phyloP scores from a whole-genome alignment of 1,140 invertebrate species.

The Drosophila littoralis region DNA sequence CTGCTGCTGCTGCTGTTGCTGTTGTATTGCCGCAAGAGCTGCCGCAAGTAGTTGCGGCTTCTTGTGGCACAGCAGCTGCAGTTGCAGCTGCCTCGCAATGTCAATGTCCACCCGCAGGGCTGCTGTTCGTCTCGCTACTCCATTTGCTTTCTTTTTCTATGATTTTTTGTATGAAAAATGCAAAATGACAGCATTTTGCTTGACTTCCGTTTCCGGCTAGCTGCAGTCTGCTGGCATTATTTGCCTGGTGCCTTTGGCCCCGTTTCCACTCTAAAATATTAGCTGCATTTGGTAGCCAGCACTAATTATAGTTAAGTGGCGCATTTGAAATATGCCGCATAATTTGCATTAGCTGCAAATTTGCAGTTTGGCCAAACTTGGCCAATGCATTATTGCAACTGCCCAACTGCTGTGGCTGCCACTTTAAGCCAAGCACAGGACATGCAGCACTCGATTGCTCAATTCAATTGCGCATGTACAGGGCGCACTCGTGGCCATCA shows the following conservation, averaged over 20 bases:
- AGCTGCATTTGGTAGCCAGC: constrained; percentile 43
- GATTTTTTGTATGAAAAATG: constrained; percentile 42
- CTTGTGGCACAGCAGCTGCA: constrained; percentile 16
- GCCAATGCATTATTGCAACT: constrained; percentile 9
- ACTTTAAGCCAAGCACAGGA: constrained; percentile 3
- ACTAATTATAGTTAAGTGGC: constrained; percentile 63
- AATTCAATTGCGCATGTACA: constrained; percentile 15
- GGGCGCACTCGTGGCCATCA: constrained; percentile 7
- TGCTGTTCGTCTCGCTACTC: not conserved
- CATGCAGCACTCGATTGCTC: constrained; percentile 23
- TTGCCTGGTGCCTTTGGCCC: constrained; percentile 39
- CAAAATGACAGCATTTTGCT: constrained; percentile 70
- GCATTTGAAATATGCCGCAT: constrained; percentile 47
- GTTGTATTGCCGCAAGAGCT: constrained; percentile 41
- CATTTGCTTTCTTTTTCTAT: not conserved
- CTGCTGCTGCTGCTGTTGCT: constrained; percentile 2
- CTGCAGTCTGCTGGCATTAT: constrained; percentile 34
- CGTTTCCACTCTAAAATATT: constrained; percentile 50
- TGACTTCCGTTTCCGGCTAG: constrained; percentile 66
- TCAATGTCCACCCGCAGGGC: constrained; percentile 53
- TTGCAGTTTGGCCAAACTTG: constrained; percentile 17
- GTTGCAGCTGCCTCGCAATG: constrained; percentile 46
- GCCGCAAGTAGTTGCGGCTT: constrained; percentile 50
- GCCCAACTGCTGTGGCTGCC: not conserved
- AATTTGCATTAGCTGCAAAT: constrained; percentile 49